Evolutionary conservation across 2,888 invertebrate genomes (phyloP), one percentile per base, ranked within the genome.

Genomic region (Zygaena filipendulae): DNA sequence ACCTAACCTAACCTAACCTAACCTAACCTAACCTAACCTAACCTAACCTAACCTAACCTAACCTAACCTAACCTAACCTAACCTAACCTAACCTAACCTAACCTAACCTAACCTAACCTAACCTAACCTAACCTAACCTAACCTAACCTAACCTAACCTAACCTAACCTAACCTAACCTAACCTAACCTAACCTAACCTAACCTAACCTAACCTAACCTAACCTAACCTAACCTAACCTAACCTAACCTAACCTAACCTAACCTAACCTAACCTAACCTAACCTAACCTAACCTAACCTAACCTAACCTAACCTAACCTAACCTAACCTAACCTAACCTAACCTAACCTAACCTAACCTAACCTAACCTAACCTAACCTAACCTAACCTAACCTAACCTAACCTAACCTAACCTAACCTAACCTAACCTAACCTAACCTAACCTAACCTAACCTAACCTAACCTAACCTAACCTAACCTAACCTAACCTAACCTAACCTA

Each of bases 351-450:
- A 23, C 27, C 24, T 27, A 27, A 29, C 29, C 31, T 31, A 35
- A 35, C 31, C 31, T 35, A 31, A 31, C 31, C 31, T 30, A 36
- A 36, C 33, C 33, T 33, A 30, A 36, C 33, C 36, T 36, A 36
- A 36, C 36, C 33, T 36, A 36, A 36, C 36, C 36, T 36, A 36
- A 36, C 36, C 33, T 37, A 37, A 37, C 33, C 37, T 34, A 34
- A 37, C 34, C 37, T 34, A 37, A 34, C 34, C 34, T 34, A 34
- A 34, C 33, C 32, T 32, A 32, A 34, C 37, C 30, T 34, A 31
- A 31, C 37, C 30, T n/a, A n/a, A n/a, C n/a, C n/a, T n/a, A n/a
- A n/a, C n/a, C n/a, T n/a, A 25, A 32, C 23, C 31, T 29, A 29
- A 32, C 28, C 28, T 29, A 24, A 32, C 29, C 28, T 32, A 32